Base-by-base conservation (phyloP, 2,888 invertebrate species). In the Julus scandinavius region DNA sequence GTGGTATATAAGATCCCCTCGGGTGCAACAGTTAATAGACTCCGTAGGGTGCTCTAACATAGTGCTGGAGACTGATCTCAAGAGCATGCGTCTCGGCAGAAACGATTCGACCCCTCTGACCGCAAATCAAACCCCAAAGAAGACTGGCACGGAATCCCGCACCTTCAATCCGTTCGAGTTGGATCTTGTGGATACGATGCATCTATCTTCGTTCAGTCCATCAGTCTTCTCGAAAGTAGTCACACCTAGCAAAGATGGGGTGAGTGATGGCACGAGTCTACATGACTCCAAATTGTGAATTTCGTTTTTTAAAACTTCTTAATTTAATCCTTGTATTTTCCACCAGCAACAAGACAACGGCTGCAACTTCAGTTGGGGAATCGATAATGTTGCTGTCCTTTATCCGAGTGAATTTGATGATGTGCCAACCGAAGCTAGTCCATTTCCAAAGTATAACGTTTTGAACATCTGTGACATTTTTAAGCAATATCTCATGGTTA, bases 211-310 rank as follows among this genome's bases (percentile, higher is more conserved):
- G 3, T 84, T 84, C 49, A 88, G 83, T n/a, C 88, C 88, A 9
- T 88, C 88, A 0, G 88, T 88, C 6, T 88, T 88, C n/a, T 88
- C 88, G 40, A 80, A 88, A 49, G 84, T 88, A n/a, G 15, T 49
- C 84, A 72, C 88, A 15, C 88, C 88, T n/a, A 83, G 83, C 84
- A 88, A 84, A 50, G 38, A 83, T 20, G 88, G 84, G 20, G 88
- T 88, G 1, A 11, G 84, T 84, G 54, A n/a, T 15, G n/a, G n/a
- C n/a, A 85, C n/a, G 0, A 38, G 17, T 38, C 20, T 85, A 15
- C 49, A 3, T 9, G 72, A 29, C 29, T 50, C 85, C 45, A 9
- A 9, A 45, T 80, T 80, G n/a, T 7, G 41, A 87, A 58, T n/a
- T 87, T 17, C 54, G 15, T 13, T 72, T 29, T 38, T 15, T 11